Percentiles rank a stretch among this genome's conserved stretches.
Evolutionary conservation across 2,113 vertebrate species (phyloP).

Genomic region (Nymphicus hollandicus): DNA sequence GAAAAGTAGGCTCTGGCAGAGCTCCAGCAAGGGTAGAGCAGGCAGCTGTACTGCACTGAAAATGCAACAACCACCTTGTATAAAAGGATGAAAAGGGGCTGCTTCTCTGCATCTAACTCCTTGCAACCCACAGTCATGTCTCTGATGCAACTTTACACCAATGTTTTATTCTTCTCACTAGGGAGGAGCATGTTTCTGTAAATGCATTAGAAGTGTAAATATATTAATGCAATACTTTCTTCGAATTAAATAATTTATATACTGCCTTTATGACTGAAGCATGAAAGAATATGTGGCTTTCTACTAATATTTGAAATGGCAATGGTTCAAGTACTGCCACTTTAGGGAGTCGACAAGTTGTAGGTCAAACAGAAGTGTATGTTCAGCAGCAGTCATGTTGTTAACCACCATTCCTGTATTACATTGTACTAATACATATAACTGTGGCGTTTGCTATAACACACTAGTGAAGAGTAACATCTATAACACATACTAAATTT

Average conservation of each 20-base stretch:
- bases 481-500: conserved; percentile 32
- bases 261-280: conserved; percentile 56
- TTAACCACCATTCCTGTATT: not conserved
- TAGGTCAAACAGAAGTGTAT: not conserved
- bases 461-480: not conserved
- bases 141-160: not conserved
- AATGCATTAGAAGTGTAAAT: conserved; percentile 66
- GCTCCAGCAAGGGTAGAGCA: conserved; percentile 59
- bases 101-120: not conserved
- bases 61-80: conserved; percentile 8
- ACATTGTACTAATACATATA: not conserved
- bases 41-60: conserved; percentile 15
- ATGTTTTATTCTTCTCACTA: conserved; percentile 31
- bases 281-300: conserved; percentile 50
- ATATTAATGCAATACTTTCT: conserved; percentile 76
- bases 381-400: not conserved
- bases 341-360: conserved; percentile 14
- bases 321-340: conserved; percentile 38
- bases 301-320: conserved; percentile 60
- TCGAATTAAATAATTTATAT: conserved; percentile 66
- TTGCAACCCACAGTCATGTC: accelerated
- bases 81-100: not conserved
- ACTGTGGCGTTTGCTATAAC: not conserved
- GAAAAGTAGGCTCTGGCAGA: conserved; percentile 53
- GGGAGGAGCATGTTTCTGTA: conserved; percentile 49